Conservation (phyloP, 2,888 invertebrate genomes). For the Tipula confusa region DNA sequence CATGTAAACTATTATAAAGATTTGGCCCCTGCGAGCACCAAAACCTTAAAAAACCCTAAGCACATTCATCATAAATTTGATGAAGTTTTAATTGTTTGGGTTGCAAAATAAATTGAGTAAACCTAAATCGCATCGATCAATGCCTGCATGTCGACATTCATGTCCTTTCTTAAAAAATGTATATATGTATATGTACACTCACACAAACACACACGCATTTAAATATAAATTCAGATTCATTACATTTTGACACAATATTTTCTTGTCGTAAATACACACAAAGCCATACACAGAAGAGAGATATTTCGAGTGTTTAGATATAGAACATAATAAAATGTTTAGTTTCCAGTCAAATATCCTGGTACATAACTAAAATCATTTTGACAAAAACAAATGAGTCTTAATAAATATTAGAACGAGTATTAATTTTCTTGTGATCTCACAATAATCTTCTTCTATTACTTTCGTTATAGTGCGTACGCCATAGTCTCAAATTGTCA, state of each 20-base stretch:
- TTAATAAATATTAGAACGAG: neutral
- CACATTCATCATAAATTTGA: constrained; percentile 1
- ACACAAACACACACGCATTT: neutral
- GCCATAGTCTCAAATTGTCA: neutral
- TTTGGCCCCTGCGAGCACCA: too few species aligned
- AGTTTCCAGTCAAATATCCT: neutral
- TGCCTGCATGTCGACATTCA: neutral
- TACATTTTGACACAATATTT: neutral
- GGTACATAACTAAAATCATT: neutral
- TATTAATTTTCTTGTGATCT: neutral
- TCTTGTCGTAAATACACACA: neutral
- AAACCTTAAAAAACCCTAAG: too few species aligned
- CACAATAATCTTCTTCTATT: neutral
- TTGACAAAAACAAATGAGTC: neutral
- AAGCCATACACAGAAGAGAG: too few species aligned
- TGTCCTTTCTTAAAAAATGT: too few species aligned
- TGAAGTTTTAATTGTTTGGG: constrained; percentile 1
- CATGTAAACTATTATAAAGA: too few species aligned
- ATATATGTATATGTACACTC: neutral
- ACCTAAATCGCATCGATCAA: neutral
- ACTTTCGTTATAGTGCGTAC: too few species aligned
- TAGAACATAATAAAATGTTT: neutral
- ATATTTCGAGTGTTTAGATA: neutral
- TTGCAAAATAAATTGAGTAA: neutral
- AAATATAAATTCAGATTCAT: neutral